Conservation (phyloP, 2,797 vertebrate genomes). For the Brotula barbata region DNA sequence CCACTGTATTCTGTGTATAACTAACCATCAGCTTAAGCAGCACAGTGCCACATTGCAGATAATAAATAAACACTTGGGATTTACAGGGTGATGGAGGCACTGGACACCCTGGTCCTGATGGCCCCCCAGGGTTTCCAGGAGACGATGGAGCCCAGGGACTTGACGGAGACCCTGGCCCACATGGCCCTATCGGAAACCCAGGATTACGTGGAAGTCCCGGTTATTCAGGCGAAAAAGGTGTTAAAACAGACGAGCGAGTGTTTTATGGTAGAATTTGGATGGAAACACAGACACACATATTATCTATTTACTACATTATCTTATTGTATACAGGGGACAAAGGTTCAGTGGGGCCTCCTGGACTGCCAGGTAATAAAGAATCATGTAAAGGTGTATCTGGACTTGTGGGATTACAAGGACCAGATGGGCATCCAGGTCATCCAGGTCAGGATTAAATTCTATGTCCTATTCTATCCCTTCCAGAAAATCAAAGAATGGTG, state of each 20-base stretch:
- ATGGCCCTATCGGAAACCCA: constrained; percentile 50
- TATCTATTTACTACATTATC: constrained; percentile 14
- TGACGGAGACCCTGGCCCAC: constrained; percentile 61
- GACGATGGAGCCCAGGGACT: constrained; percentile 53
- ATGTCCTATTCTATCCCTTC: constrained; percentile 13
- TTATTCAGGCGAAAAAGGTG: constrained; percentile 65
- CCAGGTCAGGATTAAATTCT: constrained; percentile 55
- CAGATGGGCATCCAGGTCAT: constrained; percentile 57
- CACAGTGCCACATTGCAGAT: neutral
- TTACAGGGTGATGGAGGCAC: constrained; percentile 62
- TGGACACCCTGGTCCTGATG: constrained; percentile 43
- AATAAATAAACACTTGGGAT: constrained; percentile 6
- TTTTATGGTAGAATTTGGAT: neutral
- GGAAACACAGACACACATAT: neutral
- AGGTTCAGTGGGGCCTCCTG: constrained; percentile 50
- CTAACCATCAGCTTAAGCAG: neutral
- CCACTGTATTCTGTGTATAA: neutral
- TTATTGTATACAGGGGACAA: constrained; percentile 55
- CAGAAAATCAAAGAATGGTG: neutral
- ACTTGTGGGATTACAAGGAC: constrained; percentile 52
- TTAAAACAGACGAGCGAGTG: neutral
- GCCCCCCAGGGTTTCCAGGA: constrained; percentile 57
- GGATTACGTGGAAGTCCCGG: constrained; percentile 59
- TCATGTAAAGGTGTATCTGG: constrained; percentile 40
- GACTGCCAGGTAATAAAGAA: constrained; percentile 46